A percentile compares a stretch with the other conserved stretches of the same genome.
These are phyloP conservation scores for Erebia epiphron DNA, from an alignment of 2,888 invertebrate genomes.

Conservation along the genomic window DNA sequence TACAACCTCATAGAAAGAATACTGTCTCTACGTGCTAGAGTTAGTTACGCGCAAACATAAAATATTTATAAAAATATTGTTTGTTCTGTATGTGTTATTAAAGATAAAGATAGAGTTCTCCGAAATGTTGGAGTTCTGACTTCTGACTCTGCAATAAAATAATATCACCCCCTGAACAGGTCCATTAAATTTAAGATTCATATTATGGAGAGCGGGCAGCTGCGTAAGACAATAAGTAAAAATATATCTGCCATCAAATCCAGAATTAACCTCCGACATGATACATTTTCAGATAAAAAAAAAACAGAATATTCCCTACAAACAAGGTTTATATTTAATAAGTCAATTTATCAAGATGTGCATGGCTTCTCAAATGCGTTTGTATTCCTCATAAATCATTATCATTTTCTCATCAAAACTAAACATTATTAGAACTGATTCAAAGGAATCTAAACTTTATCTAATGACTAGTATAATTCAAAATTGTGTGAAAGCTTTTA, in stretches of 20 bases:
- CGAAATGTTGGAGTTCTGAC: slow-evolving; percentile 8
- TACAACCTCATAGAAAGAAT: no score
- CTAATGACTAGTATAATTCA: slow-evolving; percentile 38
- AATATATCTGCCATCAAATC: slow-evolving; percentile 27
- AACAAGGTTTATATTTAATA: slow-evolving; percentile 21
- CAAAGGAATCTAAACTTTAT: slow-evolving; percentile 40
- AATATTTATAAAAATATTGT: no score
- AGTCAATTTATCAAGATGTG: slow-evolving; percentile 57
- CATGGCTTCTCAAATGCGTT: slow-evolving; percentile 55
- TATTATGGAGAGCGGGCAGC: slow-evolving; percentile 34
- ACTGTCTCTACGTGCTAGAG: no score
- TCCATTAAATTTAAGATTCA: slow-evolving; percentile 37
- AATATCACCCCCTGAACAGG: slow-evolving; percentile 33
- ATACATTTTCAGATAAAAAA: slow-evolving; percentile 22
- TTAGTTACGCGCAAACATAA: no score
- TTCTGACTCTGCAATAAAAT: slow-evolving; percentile 29
- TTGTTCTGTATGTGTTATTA: no score
- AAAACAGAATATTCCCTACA: slow-evolving; percentile 10
- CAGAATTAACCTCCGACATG: slow-evolving; percentile 22
- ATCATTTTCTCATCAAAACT: slow-evolving; percentile 58
- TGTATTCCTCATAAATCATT: slow-evolving; percentile 62
- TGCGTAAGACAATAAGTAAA: slow-evolving; percentile 30
- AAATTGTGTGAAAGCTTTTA: slow-evolving; percentile 38
- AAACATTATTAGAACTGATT: slow-evolving; percentile 35
- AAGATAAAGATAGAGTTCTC: neutral